Base-by-base conservation (phyloP, 2,797 vertebrate species). In the Thunnus albacares region DNA sequence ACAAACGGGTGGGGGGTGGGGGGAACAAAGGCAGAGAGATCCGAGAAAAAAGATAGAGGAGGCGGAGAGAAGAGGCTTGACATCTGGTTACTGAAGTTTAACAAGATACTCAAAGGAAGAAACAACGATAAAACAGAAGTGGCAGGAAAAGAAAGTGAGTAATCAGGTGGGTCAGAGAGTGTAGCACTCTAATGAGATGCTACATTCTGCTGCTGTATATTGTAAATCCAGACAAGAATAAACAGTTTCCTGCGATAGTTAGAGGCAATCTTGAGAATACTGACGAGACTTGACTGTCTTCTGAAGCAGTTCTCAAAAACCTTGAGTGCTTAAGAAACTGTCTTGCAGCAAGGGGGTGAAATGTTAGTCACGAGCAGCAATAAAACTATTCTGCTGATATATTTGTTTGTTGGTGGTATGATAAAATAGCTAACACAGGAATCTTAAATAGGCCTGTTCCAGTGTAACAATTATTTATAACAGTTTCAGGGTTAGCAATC, bases 81-180 rank as follows among this genome's bases (percentile, higher is more conserved):
- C 86, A 89, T 86, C 72, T 93, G 92, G 86, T 87, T 90, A 71
- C 73, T 53, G 61, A 68, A 89, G 88, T 89, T 90, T 92, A 91
- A 89, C 86, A 88, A 89, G 84, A 81, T 77, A 72, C 84, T 88
- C 80, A 84, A 72, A 91, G 80, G 79, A 64, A 84, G 77, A 83
- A 71, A 83, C 70, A 41, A 51, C 9, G 24, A 82, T 76, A 64
- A 86, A 82, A 67, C 51, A 81, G 55, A 81, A 81, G 80, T 66
- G 82, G 84, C 82, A 82, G 76, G 60, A 66, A 83, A 89, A 76
- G 57, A 84, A 75, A 26, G 62, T 22, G 56, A 57, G 77, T 73
- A 89, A 89, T 90, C 86, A 84, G 82, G 67, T 70, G 82, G 90
- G 86, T 86, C 87, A 83, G 56, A 80, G 58, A 51, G 47, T 30